Base-by-base conservation (phyloP, 1,140 invertebrate species). In the Eupristina koningsbergeri region DNA sequence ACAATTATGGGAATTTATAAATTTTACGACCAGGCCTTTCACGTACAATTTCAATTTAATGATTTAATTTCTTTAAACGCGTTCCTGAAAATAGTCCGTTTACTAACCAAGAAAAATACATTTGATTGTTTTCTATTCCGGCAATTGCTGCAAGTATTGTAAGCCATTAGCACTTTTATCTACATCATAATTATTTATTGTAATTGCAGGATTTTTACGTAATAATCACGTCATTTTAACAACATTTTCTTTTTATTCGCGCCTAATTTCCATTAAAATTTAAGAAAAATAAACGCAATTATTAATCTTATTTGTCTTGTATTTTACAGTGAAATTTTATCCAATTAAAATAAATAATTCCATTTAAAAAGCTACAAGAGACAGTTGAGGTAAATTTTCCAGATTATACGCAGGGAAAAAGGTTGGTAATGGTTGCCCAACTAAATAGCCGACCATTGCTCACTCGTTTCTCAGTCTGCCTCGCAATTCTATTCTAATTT, bases 401-500 rank as follows among this genome's bases (percentile, higher is more conserved):
- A 71, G 67, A 71, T 41, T 67, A 67, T 7, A 36, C 5, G 3
- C 22, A 3, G n/a, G 0, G n/a, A n/a, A 71, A 71, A 71, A n/a
- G 5, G 7, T 39, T 41, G 19, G 22, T 41, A 71, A 71, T 71
- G 67, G 17, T 71, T 71, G 31, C 67, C 13, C 39, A 71, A 41
- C 15, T 13, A 39, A 19, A 6, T 69, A 9, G 34, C 2, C 39
- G 39, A 69, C 64, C 34, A 69, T 69, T 69, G 64, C 64, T 69
- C 8, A 39, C 19, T 9, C 34, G 36, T 69, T 69, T 71, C 34
- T 36, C 17, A n/a, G 9, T 41, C 0, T n/a, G 36, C 26, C 36
- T 71, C n/a, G 39, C 39, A 71, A 71, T 71, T 71, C 67, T 11
- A 71, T 71, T 39, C 29, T 71, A 71, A 71, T 71, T 71, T 71